Evolutionary conservation across 2,113 vertebrate genomes (phyloP).

Genomic region (Dascyllus trimaculatus): DNA sequence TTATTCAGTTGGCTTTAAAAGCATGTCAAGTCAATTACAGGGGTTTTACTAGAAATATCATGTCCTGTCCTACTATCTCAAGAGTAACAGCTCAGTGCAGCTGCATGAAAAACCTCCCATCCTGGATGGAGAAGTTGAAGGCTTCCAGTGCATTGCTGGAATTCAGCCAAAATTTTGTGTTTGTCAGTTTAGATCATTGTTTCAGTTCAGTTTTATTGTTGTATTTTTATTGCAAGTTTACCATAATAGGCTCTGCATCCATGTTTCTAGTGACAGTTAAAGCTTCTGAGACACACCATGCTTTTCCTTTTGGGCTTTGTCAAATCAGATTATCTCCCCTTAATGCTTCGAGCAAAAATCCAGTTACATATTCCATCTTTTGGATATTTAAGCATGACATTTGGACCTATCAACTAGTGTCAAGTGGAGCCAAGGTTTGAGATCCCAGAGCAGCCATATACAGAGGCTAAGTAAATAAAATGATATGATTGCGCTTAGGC

Average conservation of each 20-base stretch:
- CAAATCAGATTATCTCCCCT: not conserved
- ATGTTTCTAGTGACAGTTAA: conserved; percentile 25
- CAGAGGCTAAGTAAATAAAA: too few species aligned
- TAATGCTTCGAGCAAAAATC: not conserved
- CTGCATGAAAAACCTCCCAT: conserved; percentile 25
- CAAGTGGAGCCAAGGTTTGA: too few species aligned
- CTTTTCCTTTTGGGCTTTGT: conserved; percentile 4
- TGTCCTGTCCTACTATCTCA: conserved; percentile 61
- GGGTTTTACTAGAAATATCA: conserved; percentile 70
- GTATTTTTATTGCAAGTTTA: conserved; percentile 28
- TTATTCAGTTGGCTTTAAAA: conserved; percentile 83
- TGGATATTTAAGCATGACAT: not conserved
- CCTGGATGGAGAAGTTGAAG: not conserved
- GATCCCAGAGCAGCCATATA: too few species aligned
- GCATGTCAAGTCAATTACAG: conserved; percentile 78
- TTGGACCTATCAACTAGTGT: too few species aligned
- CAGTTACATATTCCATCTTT: not conserved
- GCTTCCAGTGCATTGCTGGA: not conserved
- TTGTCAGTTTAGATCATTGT: conserved; percentile 40
- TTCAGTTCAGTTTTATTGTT: conserved; percentile 8
- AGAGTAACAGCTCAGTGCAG: conserved; percentile 47
- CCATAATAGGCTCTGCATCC: conserved; percentile 10
- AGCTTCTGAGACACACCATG: not conserved
- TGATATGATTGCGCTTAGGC: too few species aligned
- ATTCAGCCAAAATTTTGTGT: not conserved